phyloP scores from a whole-genome alignment of 1,140 invertebrate genomes.

The Trypoxylus dichotomus region DNA sequence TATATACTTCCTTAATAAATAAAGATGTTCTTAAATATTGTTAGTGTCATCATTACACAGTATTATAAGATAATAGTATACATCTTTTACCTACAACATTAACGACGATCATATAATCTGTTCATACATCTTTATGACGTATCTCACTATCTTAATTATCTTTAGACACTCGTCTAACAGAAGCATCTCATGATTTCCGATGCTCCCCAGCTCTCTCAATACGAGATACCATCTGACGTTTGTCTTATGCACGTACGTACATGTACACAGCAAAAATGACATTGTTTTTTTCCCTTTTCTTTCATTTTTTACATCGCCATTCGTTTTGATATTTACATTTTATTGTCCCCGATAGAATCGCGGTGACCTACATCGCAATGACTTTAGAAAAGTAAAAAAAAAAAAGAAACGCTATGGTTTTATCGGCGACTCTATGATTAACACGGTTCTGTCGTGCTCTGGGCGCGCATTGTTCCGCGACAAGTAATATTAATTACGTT shows the following conservation, averaged over 20 bases:
- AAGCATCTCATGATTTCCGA: not conserved
- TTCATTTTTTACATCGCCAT: not conserved
- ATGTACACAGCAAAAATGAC: not conserved
- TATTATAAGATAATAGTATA: too few species aligned
- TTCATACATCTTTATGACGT: not conserved
- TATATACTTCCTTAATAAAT: too few species aligned
- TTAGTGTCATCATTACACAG: too few species aligned
- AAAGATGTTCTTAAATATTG: too few species aligned
- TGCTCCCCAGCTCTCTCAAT: not conserved
- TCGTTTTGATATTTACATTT: not conserved
- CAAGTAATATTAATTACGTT: constrained; percentile 4
- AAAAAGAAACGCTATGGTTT: not conserved
- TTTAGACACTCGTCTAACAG: not conserved
- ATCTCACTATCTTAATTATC: not conserved
- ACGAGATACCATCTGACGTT: not conserved
- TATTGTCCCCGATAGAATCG: not conserved
- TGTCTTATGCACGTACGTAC: not conserved
- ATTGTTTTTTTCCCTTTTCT: not conserved
- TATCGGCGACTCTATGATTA: not conserved
- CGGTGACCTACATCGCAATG: constrained; percentile 4
- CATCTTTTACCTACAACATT: not conserved
- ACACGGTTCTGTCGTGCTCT: not conserved
- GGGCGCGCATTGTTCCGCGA: not conserved
- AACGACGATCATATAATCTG: not conserved
- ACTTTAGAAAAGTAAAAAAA: not conserved